A percentile compares a stretch with the other conserved stretches of the same genome.
phyloP scores from a whole-genome alignment of 2,113 vertebrate genomes.

The Sylvilagus bachmani region DNA sequence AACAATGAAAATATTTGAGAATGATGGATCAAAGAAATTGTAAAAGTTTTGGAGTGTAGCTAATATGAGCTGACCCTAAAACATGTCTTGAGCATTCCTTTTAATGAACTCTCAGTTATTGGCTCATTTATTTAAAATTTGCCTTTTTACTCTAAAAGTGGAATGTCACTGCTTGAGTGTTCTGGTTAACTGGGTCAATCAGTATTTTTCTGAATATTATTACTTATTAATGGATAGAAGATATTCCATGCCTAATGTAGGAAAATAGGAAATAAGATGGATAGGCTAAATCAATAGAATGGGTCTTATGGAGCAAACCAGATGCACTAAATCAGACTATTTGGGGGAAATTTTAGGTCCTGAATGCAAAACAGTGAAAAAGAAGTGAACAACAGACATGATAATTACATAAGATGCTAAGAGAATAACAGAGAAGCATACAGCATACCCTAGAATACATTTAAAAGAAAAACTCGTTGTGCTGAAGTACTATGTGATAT shows the following conservation, averaged over 20 bases:
- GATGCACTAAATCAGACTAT: background rate
- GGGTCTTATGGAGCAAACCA: slow-evolving; percentile 7
- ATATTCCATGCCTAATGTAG: background rate
- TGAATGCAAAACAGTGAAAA: slow-evolving; percentile 19
- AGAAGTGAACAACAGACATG: slow-evolving; percentile 30
- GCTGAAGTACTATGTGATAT: background rate
- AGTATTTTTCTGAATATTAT: slow-evolving; percentile 68
- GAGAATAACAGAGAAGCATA: background rate
- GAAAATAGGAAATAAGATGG: slow-evolving; percentile 22
- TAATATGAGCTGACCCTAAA: slow-evolving; percentile 60
- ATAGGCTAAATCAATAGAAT: slow-evolving; percentile 17
- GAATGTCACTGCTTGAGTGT: slow-evolving; percentile 63
- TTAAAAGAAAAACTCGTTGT: background rate
- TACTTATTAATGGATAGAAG: slow-evolving; percentile 57
- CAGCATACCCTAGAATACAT: background rate
- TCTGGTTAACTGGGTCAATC: slow-evolving; percentile 68
- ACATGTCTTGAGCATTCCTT: slow-evolving; percentile 49
- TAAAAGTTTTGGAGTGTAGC: background rate
- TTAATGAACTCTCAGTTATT: slow-evolving; percentile 58
- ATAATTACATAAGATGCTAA: slow-evolving; percentile 40
- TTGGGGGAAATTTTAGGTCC: background rate
- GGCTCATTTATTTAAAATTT: slow-evolving; percentile 64
- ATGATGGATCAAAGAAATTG: slow-evolving; percentile 8
- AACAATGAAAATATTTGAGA: background rate
- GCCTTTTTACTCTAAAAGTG: slow-evolving; percentile 68